Base-by-base conservation (phyloP, 2,888 invertebrate species). In the Eulithis prunata region DNA sequence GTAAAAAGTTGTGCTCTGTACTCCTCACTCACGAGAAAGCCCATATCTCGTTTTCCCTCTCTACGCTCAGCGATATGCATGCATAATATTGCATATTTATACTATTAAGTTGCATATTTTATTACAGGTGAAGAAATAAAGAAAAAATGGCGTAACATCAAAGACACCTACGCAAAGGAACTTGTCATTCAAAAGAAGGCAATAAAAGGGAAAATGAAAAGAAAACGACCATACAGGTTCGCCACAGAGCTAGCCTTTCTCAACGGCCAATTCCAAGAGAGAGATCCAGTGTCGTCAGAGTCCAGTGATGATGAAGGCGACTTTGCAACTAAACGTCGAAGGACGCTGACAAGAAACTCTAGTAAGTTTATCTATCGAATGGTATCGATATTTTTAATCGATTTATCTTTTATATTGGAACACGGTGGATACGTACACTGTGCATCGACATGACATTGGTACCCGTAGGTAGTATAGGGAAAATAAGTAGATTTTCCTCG, bases 71-170 rank as follows among this genome's bases (percentile, higher is more conserved):
- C 21, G 2, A 21, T 21, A 21, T 21, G 21, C 21, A 21, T 21
- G 21, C 21, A 21, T 21, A 21, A 21, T 21, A 2, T 21, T 21
- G 21, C 21, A 21, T 21, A 21, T 21, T 51, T 2, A 32, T 6
- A 32, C 3, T 32, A 21, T 1, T 14, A 11, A 11, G 28, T 52
- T 32, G 41, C 8, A 7, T 10, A 41, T n/a, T n/a, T n/a, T n/a
- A n/a, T 8, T 41, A 41, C 41, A 70, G 70, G 52, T 43, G 68
- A 63, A 52, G 62, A 68, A 62, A 14, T 68, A 47, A 68, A 70
- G 55, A 68, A 66, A 59, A 68, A 68, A 59, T 70, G 70, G 70
- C 60, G 66, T 3, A 66, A 68, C 38, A 7, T 70, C 8, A 60
- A 58, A n/a, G 70, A 70, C 13, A 55, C 57, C 3, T 70, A 62